Percentiles rank a stretch among this genome's conserved stretches.
Evolutionary conservation across 35 echinoderm and acorn worm species (phyloP).

Genomic region (Heliocidaris tuberculata): DNA sequence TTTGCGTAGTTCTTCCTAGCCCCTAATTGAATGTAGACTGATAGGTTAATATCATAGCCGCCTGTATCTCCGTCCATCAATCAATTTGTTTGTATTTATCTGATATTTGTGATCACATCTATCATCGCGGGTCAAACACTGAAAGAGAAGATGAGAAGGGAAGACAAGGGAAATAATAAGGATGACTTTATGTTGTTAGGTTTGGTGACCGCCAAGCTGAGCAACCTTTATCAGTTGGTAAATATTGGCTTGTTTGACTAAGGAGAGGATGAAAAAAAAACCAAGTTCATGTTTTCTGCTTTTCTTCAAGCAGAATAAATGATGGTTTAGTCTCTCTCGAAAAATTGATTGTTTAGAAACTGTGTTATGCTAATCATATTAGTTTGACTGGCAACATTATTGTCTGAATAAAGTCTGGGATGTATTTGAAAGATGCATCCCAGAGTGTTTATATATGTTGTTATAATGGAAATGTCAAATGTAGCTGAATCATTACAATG

Average conservation of each 20-base stretch:
- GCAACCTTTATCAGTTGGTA: slow-evolving; percentile 36
- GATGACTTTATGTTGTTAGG: slow-evolving; percentile 21
- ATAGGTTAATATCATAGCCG: slow-evolving; percentile 10
- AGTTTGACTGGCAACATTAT: not conserved
- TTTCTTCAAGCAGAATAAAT: slow-evolving; percentile 24
- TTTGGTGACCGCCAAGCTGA: not conserved
- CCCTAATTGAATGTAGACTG: slow-evolving; percentile 5
- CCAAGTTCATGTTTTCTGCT: not conserved
- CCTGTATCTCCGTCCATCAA: not conserved
- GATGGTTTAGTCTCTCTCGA: slow-evolving; percentile 12
- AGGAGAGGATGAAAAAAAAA: not conserved
- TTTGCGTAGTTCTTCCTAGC: not conserved
- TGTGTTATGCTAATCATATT: not conserved
- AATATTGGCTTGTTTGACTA: slow-evolving; percentile 35
- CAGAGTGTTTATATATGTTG: not conserved
- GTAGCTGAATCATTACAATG: not conserved
- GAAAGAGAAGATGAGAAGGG: not conserved
- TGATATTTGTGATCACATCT: slow-evolving; percentile 40
- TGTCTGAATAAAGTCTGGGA: not conserved
- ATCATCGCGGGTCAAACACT: slow-evolving; percentile 12
- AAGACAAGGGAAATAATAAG: slow-evolving; percentile 11
- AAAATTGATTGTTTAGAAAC: not conserved
- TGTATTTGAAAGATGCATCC: not conserved
- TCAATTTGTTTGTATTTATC: slow-evolving; percentile 43
- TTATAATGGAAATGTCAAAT: not conserved